Conservation (phyloP, 2,888 invertebrate species). For the Prenolepis imparis region DNA sequence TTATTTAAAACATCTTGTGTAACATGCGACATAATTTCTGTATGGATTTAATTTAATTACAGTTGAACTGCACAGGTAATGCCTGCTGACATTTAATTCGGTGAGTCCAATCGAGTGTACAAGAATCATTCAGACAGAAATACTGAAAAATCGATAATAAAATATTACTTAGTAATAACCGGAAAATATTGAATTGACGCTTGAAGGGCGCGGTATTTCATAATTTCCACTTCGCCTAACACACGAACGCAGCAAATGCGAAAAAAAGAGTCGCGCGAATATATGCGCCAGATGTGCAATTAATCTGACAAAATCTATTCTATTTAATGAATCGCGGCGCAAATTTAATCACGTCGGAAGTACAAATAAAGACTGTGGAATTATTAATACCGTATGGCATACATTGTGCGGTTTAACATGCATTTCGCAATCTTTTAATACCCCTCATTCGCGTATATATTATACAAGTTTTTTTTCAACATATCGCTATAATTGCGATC, state of each 20-base stretch:
- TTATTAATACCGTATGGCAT: conserved; percentile 23
- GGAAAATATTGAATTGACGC: conserved; percentile 33
- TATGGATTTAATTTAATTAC: conserved; percentile 11
- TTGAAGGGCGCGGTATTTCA: conserved; percentile 26
- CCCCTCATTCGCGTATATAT: neutral
- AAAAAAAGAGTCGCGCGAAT: neutral
- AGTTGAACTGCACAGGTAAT: neutral
- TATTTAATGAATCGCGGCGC: conserved; percentile 45
- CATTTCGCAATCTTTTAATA: conserved; percentile 8
- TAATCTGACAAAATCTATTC: conserved; percentile 30
- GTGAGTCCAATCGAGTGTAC: neutral
- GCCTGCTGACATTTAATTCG: neutral
- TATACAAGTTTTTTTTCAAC: conserved; percentile 1
- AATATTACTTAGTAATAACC: conserved; percentile 36
- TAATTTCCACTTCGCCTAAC: conserved; percentile 39
- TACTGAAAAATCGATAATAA: conserved; percentile 36
- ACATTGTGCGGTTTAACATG: conserved; percentile 29
- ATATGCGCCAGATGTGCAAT: conserved; percentile 32
- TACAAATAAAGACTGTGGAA: conserved; percentile 19
- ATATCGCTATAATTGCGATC: neutral
- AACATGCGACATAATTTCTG: neutral
- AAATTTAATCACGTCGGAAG: conserved; percentile 35
- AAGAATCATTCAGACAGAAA: neutral
- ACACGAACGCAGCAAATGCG: neutral
- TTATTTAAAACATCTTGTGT: neutral